phyloP scores from a whole-genome alignment of 2,797 vertebrate genomes.

The Heteromormyrus szaboi region DNA sequence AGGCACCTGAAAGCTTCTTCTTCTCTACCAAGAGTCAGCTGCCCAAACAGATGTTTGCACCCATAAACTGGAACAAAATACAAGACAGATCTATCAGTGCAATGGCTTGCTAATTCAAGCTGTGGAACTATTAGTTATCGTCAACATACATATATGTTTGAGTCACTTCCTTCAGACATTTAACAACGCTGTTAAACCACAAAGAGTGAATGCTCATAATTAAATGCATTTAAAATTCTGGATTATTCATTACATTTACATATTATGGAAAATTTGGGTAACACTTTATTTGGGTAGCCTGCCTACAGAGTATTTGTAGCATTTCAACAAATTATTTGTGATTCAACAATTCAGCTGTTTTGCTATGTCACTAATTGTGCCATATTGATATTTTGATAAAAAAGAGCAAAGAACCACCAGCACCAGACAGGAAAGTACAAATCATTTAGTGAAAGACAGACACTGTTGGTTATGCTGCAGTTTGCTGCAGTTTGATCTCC shows the following conservation, averaged over 20 bases:
- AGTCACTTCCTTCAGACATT: not conserved
- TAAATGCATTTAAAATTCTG: not conserved
- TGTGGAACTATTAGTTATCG: not conserved
- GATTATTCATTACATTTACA: not conserved
- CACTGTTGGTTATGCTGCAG: not conserved
- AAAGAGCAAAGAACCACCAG: not conserved
- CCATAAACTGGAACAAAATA: slow-evolving; percentile 11
- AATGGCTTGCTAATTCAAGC: not conserved
- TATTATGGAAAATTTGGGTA: not conserved
- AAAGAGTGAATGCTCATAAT: not conserved
- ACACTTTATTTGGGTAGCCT: not conserved
- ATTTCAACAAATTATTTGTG: not conserved
- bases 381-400: not conserved
- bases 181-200: not conserved
- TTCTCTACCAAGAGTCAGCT: slow-evolving; percentile 30
- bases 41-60: slow-evolving; percentile 25
- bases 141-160: not conserved
- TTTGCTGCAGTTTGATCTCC: not conserved
- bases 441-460: not conserved
- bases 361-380: not conserved
- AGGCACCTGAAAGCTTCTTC: slow-evolving; percentile 15
- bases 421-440: not conserved
- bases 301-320: not conserved
- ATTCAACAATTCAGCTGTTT: not conserved
- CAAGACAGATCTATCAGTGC: not conserved